Evolutionary conservation across 2,888 invertebrate species (phyloP), one percentile per base, ranked within the genome.

Genomic region (Habrosyne pyritoides): DNA sequence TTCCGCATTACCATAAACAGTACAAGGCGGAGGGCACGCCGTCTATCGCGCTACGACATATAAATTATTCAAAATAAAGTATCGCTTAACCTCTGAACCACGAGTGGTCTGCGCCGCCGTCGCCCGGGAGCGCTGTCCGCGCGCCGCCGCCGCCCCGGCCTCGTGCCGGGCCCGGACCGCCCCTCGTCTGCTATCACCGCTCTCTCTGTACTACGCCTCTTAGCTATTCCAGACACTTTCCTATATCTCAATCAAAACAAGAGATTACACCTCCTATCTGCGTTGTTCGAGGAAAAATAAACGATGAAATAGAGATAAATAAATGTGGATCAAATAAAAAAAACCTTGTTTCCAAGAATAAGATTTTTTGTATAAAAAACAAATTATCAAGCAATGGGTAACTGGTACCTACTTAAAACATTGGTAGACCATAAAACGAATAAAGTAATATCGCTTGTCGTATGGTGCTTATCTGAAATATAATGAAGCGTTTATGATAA

Each of bases 41-140:
- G 89, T 90, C 92, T 91, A 91, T 91, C 91, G 91, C 84, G 76
- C 80, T 82, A 83, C 87, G 87, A 91, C 90, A 91, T 91, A 91
- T 92, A 92, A 91, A 92, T 92, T 91, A 92, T 92, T 92, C 92
- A 92, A 91, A 92, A 91, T 92, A 91, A 92, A 92, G 92, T 92
- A 92, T 92, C 91, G 92, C 89, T 92, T 92, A 92, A 91, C 92
- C 92, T 71, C 67, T 83, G 88, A 91, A 47, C 60, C 46, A 46
- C 49, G 46, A 28, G 51, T 46, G 50, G 53, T 21, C 49, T 53
- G 52, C 53, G 21, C 33, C 51, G 50, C 18, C 53, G 53, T 21
- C 47, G 47, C 21, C 50, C 28, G 21, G n/a, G 18, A 42, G 18
- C 42, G 24, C 24, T 24, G 24, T 24, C 24, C 24, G 24, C 24